Base-by-base conservation (phyloP, 2,888 invertebrate species). In the Andrena bicolor region DNA sequence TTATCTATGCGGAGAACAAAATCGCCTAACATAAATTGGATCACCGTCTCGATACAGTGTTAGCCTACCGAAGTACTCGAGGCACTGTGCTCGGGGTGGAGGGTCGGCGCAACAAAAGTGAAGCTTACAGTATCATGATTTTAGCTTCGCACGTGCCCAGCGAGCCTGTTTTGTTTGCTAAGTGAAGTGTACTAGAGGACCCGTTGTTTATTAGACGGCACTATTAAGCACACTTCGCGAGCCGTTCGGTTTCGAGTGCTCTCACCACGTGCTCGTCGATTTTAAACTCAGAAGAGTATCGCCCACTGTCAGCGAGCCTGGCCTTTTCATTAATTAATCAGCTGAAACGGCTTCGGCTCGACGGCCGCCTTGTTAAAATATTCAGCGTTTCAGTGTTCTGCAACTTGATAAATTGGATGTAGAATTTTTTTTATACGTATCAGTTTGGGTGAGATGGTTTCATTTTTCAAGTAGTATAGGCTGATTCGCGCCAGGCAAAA, bases 61-160 rank as follows among this genome's bases (percentile, higher is more conserved):
- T 78, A 35, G 65, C 41, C 68, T 49, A 71, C 28, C 63, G 64
- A 41, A 41, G 41, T 41, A 87, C 88, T 89, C 83, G 84, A 88
- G 84, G 80, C 86, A 82, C 76, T 88, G 88, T 87, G 85, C 89
- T 90, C 51, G 20, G 41, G 26, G 83, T 74, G 78, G 76, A 78
- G 83, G 89, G 82, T 86, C 79, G 76, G 63, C 77, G 82, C 76
- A 90, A 92, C 92, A 92, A 93, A 90, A 90, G 90, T 86, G 82
- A 86, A 87, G 89, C 88, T 88, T 90, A 91, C 90, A 87, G 91
- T 92, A 93, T 93, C 93, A 92, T 93, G 93, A 93, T 93, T 93
- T 93, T 92, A 93, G 91, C 89, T 88, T 90, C 84, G 93, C 93
- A 93, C 93, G 93, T 93, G 93, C 88, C 91, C 80, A 80, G 78